A percentile compares a stretch with the other conserved stretches of the same genome.
phyloP scores from a whole-genome alignment of 2,113 vertebrate genomes.

The Sceloporus tristichus region DNA sequence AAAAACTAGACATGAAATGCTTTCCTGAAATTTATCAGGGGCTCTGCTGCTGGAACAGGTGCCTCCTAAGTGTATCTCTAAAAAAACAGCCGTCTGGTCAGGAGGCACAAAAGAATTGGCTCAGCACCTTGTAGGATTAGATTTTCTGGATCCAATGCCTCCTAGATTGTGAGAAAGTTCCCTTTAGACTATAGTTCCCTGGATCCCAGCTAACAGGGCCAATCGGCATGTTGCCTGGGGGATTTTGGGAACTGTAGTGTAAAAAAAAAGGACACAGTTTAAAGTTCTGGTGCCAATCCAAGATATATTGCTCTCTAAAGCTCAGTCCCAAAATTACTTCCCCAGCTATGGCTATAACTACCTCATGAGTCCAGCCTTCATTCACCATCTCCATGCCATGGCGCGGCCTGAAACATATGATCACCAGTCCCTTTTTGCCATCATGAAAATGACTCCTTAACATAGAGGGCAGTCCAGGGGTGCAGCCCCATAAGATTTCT shows the following conservation, averaged over 20 bases:
- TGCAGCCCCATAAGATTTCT: too few species aligned
- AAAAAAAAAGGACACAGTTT: too few species aligned
- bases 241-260: too few species aligned
- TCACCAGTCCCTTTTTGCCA: too few species aligned
- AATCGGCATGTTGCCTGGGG: too few species aligned
- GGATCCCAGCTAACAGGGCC: not conserved
- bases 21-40: conserved; percentile 18
- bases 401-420: too few species aligned
- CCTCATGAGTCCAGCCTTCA: not conserved
- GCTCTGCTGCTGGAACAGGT: not conserved
- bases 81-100: not conserved
- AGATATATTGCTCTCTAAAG: not conserved
- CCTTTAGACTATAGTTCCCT: too few species aligned
- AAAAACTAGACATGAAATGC: not conserved
- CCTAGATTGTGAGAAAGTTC: too few species aligned
- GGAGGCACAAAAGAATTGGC: not conserved
- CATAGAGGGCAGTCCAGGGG: too few species aligned
- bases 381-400: too few species aligned
- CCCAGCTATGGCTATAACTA: not conserved
- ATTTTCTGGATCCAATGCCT: not conserved
- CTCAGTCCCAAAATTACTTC: not conserved
- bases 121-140: not conserved
- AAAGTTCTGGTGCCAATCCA: not conserved
- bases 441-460: too few species aligned
- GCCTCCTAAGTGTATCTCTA: not conserved